Evolutionary conservation across 92 coral and sea anemone species (phyloP).

Genomic region (Parazoanthus swiftii): DNA sequence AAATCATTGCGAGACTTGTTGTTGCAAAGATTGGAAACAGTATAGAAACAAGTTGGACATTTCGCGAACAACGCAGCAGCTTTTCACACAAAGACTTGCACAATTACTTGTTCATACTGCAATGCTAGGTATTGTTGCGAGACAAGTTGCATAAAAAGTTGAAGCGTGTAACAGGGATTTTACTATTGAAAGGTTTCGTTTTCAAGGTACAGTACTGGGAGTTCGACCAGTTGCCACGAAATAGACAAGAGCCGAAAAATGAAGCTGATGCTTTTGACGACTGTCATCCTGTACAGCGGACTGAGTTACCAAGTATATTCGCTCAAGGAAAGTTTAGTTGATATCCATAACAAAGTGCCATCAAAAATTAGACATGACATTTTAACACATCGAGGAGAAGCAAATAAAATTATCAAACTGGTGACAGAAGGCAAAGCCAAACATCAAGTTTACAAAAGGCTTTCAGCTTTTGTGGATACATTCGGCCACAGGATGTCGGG

Average conservation of each 20-base stretch:
- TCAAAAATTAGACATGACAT: conserved; percentile 49
- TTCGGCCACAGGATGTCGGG: conserved; percentile 84
- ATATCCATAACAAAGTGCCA: background rate
- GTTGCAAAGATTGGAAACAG: too few species aligned
- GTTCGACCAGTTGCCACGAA: background rate
- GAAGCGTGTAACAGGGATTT: too few species aligned
- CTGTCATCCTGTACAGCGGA: background rate
- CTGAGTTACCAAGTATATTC: background rate
- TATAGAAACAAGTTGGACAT: too few species aligned
- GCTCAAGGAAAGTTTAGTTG: background rate
- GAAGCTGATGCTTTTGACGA: background rate
- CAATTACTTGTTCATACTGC: too few species aligned
- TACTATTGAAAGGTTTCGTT: too few species aligned
- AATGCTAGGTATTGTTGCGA: too few species aligned
- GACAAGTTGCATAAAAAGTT: too few species aligned
- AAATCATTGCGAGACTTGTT: too few species aligned
- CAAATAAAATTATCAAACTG: conserved; percentile 69
- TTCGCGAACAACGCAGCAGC: too few species aligned
- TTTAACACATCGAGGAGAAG: conserved; percentile 47
- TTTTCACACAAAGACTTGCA: too few species aligned
- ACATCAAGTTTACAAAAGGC: conserved; percentile 82
- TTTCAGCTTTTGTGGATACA: conserved; percentile 83
- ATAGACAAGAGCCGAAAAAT: background rate
- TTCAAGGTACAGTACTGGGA: background rate
- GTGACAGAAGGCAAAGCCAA: conserved; percentile 77